phyloP scores from a whole-genome alignment of 2,113 vertebrate genomes.

The Hippocampus barbouri region DNA sequence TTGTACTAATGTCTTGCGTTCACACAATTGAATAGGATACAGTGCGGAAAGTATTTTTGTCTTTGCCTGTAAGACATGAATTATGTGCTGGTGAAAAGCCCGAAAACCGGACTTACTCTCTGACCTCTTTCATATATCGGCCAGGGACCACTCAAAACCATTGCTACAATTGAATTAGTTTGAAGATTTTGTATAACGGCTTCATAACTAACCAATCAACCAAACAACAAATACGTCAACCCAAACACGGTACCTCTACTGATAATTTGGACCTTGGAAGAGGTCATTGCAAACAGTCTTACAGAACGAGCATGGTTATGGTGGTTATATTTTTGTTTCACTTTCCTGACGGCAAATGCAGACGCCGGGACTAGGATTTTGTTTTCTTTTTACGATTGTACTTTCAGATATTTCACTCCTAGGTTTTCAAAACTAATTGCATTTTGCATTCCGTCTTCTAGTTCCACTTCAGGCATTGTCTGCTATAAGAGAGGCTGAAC shows the following conservation, averaged over 20 bases:
- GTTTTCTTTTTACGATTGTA: not conserved
- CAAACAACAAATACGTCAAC: no score
- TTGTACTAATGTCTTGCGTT: slow-evolving; percentile 3
- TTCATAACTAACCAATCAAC: no score
- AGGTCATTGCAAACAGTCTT: no score
- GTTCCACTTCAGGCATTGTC: slow-evolving; percentile 63
- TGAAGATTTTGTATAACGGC: not conserved
- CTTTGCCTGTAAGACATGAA: not conserved
- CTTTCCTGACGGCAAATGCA: not conserved
- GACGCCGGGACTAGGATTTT: no score
- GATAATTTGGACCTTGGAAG: no score
- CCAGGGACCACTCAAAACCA: not conserved
- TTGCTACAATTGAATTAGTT: not conserved
- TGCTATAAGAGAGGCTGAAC: slow-evolving; percentile 57
- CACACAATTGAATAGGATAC: not conserved
- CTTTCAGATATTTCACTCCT: not conserved
- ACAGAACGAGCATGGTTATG: no score
- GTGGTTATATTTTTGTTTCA: not conserved
- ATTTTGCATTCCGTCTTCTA: slow-evolving; percentile 63
- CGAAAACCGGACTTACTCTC: not conserved
- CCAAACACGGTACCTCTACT: no score
- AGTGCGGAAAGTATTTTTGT: not conserved
- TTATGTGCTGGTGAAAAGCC: not conserved
- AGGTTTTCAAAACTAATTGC: slow-evolving; percentile 9
- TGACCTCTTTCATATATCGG: not conserved